Base-by-base conservation (phyloP, 2,888 invertebrate species). In the Plebejus argus region DNA sequence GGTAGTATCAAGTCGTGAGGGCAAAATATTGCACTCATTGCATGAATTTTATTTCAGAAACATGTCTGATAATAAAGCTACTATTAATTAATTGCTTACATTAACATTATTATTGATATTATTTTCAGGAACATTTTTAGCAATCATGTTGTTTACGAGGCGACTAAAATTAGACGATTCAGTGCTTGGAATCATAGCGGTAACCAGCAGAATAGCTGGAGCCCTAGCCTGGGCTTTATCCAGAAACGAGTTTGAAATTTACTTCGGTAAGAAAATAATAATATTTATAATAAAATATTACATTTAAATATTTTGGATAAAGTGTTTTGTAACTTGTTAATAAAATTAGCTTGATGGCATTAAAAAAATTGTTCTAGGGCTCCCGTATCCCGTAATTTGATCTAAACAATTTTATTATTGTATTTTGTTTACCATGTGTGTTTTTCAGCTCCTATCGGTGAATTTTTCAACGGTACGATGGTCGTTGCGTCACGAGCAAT, bases 401-500 rank as follows among this genome's bases (percentile, higher is more conserved):
- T n/a, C n/a, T n/a, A n/a, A n/a, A n/a, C n/a, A n/a, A n/a, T n/a
- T n/a, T n/a, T n/a, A n/a, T n/a, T n/a, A 45, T 45, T 45, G 10
- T 45, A 45, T 45, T 45, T 45, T 45, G 10, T 45, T 45, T 10
- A 10, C 10, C 39, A 39, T 39, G 7, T 66, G 15, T 66, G 6
- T 1, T 1, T 66, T 66, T 28, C 91, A 96, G 96, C 95, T 78
- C 96, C 96, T 0, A 88, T 96, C 74, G 95, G 96, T 15, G 96
- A 96, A 88, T 96, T 96, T 82, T 90, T 96, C 77, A 96, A 96
- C 83, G 97, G 97, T 71, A 96, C 96, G 3, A 95, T 96, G 33
- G 94, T 96, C 77, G 96, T 97, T 78, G 96, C 96, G 1, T 94
- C 97, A 89, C 90, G 96, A 82, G 96, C 97, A 3, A 97, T 97